Conservation (phyloP, 23 tunicate genomes). For the Ciona savignyi region DNA sequence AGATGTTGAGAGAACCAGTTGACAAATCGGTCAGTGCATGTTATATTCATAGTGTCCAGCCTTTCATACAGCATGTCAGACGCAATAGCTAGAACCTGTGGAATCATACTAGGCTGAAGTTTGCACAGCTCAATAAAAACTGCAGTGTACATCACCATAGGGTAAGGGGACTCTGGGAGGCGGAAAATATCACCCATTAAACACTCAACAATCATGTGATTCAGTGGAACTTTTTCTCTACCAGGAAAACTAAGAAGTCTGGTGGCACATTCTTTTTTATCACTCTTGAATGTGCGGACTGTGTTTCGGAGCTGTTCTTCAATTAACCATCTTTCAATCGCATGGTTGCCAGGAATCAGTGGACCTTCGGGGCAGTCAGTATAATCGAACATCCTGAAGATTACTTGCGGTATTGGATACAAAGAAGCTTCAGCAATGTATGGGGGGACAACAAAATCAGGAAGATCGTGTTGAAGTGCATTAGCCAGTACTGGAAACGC, state of each 20-base stretch:
- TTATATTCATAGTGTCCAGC: conserved; percentile 78
- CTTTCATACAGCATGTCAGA: conserved; percentile 97
- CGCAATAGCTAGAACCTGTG: conserved; percentile 97
- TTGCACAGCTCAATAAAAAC: conserved; percentile 94
- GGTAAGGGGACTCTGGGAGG: conserved; percentile 57
- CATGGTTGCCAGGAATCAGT: conserved; percentile 81
- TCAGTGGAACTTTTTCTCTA: conserved; percentile 65
- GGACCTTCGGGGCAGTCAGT: conserved; percentile 96
- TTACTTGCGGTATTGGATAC: conserved; percentile 76
- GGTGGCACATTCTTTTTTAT: conserved; percentile 89
- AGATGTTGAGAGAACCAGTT: conserved; percentile 98
- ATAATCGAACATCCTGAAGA: conserved; percentile 93
- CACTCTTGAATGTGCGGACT: conserved; percentile 42
- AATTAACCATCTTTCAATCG: conserved; percentile 88
- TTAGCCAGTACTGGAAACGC: conserved; percentile 79
- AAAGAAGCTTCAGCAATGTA: conserved; percentile 52
- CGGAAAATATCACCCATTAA: conserved; percentile 86
- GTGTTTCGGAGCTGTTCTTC: conserved; percentile 62
- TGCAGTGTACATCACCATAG: conserved; percentile 63
- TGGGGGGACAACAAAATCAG: conserved; percentile 82
- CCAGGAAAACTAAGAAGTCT: conserved; percentile 51
- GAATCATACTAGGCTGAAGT: conserved; percentile 87
- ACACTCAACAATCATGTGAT: conserved; percentile 62
- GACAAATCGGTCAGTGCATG: conserved; percentile 82
- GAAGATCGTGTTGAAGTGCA: conserved; percentile 81